Base-by-base conservation (phyloP, 2,797 vertebrate genomes). In the Denticeps clupeoides region DNA sequence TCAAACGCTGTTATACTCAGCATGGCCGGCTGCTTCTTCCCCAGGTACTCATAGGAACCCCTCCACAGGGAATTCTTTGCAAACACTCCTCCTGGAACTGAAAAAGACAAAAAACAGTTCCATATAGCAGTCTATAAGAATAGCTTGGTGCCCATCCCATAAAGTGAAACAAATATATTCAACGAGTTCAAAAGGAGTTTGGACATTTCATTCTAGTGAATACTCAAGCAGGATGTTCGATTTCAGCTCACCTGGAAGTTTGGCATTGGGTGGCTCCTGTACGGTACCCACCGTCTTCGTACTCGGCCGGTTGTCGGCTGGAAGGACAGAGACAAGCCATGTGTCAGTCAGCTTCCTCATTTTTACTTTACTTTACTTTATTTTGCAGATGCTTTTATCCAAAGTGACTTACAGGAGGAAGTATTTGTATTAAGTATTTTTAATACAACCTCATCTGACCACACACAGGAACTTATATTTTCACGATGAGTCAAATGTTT, bases 21-120 rank as follows among this genome's bases (percentile, higher is more conserved):
- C 91, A 96, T 93, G 9, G 92, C 91, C 0, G 93, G 91, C 75
- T 99, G 95, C 81, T 94, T 97, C 69, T 93, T 97, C 25, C 92
- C 95, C 64, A 96, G 67, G 76, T 99, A 98, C 65, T 99, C 94
- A 0, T 98, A 99, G 26, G 93, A 95, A 40, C 93, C 95, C 69
- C 91, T 90, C 95, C 93, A 99, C 3, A 97, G 85, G 53, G 92
- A 94, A 56, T 95, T 95, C 74, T 89, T 90, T 1, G 91, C 87
- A 55, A 98, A 99, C n/a, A 99, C 91, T 4, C 91, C 90, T 4
- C 78, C 79, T 6, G 95, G 95, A 58, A 99, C 95, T 99, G 53
- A 23, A 41, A 38, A 1, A 40, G 3, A 41, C 11, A 29, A 13
- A 19, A 10, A 4, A 1, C 8, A 11, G 28, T 29, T 3, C n/a